Evolutionary conservation across 2,888 invertebrate genomes (phyloP).

Genomic region (Odontomyia ornata): DNA sequence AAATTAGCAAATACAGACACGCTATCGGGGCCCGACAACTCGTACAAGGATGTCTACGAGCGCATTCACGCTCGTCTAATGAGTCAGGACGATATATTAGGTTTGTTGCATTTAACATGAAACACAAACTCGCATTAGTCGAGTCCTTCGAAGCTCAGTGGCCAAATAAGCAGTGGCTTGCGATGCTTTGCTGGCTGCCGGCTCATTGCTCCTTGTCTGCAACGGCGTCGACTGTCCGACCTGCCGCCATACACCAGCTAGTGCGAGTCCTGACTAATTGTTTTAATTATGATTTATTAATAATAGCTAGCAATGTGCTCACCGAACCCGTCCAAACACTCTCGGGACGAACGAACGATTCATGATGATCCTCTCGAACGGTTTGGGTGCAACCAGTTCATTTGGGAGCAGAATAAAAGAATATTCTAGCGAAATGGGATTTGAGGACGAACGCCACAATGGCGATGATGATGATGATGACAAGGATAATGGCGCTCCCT

Average conservation of each 20-base stretch:
- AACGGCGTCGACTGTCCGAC: neutral
- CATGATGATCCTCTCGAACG: constrained; percentile 30
- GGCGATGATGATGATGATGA: neutral
- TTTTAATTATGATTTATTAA: constrained; percentile 51
- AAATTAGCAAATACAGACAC: constrained; percentile 9
- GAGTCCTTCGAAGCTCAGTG: neutral
- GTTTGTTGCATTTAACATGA: neutral
- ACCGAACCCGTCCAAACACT: constrained; percentile 14
- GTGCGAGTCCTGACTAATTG: constrained; percentile 45
- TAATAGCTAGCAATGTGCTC: constrained; percentile 47
- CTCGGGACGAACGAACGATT: neutral
- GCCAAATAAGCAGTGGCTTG: neutral
- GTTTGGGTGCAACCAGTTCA: neutral
- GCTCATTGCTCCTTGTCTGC: too few species aligned
- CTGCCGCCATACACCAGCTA: neutral
- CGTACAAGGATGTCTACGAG: neutral
- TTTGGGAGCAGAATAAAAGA: neutral
- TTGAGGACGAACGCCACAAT: constrained; percentile 8
- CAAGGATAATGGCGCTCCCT: too few species aligned
- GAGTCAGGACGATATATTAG: neutral
- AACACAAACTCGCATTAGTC: neutral
- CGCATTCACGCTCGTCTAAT: neutral
- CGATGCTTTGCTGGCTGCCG: neutral
- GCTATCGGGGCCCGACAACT: neutral
- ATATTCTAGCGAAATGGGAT: constrained; percentile 6